Base-by-base conservation (phyloP, 2,113 vertebrate genomes). In the Pterophyllum scalare region DNA sequence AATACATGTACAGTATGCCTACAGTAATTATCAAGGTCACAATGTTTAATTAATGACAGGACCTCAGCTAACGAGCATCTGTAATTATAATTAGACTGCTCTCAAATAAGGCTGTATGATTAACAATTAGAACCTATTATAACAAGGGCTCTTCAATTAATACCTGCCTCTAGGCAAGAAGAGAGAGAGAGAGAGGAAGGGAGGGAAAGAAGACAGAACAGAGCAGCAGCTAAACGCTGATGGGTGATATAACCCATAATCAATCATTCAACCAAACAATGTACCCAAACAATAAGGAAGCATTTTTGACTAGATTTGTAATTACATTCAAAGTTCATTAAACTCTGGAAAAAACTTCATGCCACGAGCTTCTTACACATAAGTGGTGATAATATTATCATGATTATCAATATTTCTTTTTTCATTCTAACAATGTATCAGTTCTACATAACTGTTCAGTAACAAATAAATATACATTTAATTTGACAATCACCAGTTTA, bases 61-160 rank as follows among this genome's bases (percentile, higher is more conserved):
- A 78, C 79, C 70, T 67, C 5, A 13, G 84, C 85, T 93, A 94
- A 94, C 74, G 43, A 94, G 89, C 82, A 67, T 83, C 89, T 87
- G 89, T 93, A 93, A 93, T 91, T 92, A 91, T 89, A 93, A 93
- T 92, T 91, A 92, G 88, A 88, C 86, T 81, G 77, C 86, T 85
- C 87, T 90, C 85, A 87, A 94, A 94, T 87, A 86, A 88, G 92
- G 82, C 79, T 80, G 79, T 91, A 82, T 93, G 91, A 94, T 93
- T 94, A 94, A 93, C 88, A 93, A 92, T 93, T 94, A 93, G 62
- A 87, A 76, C 58, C 87, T 67, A 92, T 92, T 93, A 93, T 85
- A 92, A 90, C 81, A 81, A 91, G 89, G 77, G 84, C 74, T 75
- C 87, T 92, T 90, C 87, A 93, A 89, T 94, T 92, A 93, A 93